Evolutionary conservation across 2,888 invertebrate species (phyloP).

Genomic region (Copidosoma aretas): DNA sequence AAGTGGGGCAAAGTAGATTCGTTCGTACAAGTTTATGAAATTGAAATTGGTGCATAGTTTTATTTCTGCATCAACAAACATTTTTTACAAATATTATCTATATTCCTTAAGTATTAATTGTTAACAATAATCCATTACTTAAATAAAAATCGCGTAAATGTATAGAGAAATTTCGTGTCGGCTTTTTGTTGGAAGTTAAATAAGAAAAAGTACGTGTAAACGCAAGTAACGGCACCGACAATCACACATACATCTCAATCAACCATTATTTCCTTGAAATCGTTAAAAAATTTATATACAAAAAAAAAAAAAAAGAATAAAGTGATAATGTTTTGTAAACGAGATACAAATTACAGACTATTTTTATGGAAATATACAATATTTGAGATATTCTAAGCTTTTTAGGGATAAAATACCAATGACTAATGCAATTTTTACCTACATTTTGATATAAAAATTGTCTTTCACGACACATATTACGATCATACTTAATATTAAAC

Average conservation of each 20-base stretch:
- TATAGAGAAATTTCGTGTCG: slow-evolving; percentile 20
- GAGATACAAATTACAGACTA: slow-evolving; percentile 25
- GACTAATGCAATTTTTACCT: slow-evolving; percentile 26
- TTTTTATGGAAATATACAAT: slow-evolving; percentile 28
- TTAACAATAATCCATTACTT: slow-evolving; percentile 29
- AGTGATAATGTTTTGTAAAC: slow-evolving; percentile 23
- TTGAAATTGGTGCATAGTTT: slow-evolving; percentile 37
- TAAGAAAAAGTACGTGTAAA: slow-evolving; percentile 10
- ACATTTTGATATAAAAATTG: slow-evolving; percentile 28
- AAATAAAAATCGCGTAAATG: slow-evolving; percentile 25
- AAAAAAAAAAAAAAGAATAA: slow-evolving; percentile 22
- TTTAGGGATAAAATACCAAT: slow-evolving; percentile 20
- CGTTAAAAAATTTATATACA: slow-evolving; percentile 34
- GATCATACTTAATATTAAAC: slow-evolving; percentile 3
- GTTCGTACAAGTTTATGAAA: slow-evolving; percentile 30
- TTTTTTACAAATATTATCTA: slow-evolving; percentile 36
- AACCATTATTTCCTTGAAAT: slow-evolving; percentile 14
- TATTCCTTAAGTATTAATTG: slow-evolving; percentile 18
- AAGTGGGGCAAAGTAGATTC: slow-evolving; percentile 18
- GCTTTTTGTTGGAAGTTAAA: slow-evolving; percentile 20
- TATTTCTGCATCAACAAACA: slow-evolving; percentile 39
- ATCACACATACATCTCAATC: slow-evolving; percentile 8
- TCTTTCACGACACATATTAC: slow-evolving; percentile 20
- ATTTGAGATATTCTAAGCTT: slow-evolving; percentile 19
- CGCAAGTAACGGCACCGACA: slow-evolving; percentile 19